Base-by-base conservation (phyloP, 2,797 vertebrate species). In the Squalus acanthias region DNA sequence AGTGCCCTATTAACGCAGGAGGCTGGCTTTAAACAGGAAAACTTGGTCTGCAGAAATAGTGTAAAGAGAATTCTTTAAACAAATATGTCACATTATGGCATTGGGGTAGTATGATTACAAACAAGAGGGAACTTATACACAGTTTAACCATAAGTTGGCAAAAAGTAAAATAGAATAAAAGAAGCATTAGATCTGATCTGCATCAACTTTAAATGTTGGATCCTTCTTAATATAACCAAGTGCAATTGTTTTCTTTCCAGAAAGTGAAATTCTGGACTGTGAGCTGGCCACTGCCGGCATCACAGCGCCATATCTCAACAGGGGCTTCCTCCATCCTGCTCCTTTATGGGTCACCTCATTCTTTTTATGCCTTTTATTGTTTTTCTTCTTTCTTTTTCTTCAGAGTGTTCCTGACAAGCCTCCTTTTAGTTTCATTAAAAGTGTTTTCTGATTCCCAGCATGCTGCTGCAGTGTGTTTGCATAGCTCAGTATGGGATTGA, bases 171-270 rank as follows among this genome's bases (percentile, higher is more conserved):
- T 33, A 57, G 24, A 60, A 33, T 10, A 85, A 46, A 94, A 94
- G 2, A 57, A 57, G 2, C 2, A 95, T 46, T 50, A 95, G 15
- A 70, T 26, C 24, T 53, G 65, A 95, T 95, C 7, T 70, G 93
- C 65, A 69, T 72, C 65, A 69, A 46, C 22, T 70, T 70, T 67
- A 72, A 70, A 26, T 50, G 22, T 29, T 72, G 39, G 3, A n/a
- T 50, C 93, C 12, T 50, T 72, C 93, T 95, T 69, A 70, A 72
- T 95, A 50, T 53, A 95, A 91, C 53, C 65, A 95, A 95, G n/a
- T 72, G 63, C 93, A 95, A 93, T 95, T 46, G 65, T 50, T 95
- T 95, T 72, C 65, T 72, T 95, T 95, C 63, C 65, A 93, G 91
- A 93, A 39, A 93, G 69, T 46, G 63, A 69, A 93, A 67, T 93